Base-by-base conservation (phyloP, 2,888 invertebrate species). In the Nasonia oneida region DNA sequence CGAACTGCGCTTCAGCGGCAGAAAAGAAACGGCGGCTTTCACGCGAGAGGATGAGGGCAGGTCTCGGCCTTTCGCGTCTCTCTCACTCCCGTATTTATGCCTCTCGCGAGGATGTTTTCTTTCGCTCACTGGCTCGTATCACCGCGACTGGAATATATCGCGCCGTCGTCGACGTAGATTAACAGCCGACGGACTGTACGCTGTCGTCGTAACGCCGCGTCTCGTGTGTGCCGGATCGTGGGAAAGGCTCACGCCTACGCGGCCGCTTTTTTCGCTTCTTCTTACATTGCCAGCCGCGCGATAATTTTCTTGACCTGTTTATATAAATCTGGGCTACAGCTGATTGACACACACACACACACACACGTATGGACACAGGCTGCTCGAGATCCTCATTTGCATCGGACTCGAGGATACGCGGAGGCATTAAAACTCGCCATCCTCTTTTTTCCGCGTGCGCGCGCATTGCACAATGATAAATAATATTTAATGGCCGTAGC, bases 201-300 rank as follows among this genome's bases (percentile, higher is more conserved):
- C 1, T 1, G 29, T 6, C 42, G 42, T 42, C 42, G 42, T 47
- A 47, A 47, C 47, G 47, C 47, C 10, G 47, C 47, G 42, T 29
- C 29, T 29, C 29, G 29, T 29, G 29, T 47, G 73, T 12, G 47
- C 67, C 23, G 57, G 88, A 89, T 89, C 89, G 89, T 89, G 89
- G 89, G 89, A 89, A 89, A 83, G 88, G 88, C 82, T 88, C 88
- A 88, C 88, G 89, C 89, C 75, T 80, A 14, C 50, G 76, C 64
- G 33, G 23, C 14, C 37, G 37, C 18, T n/a, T 71, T 71, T 42
- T 50, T 33, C 42, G 33, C 53, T n/a, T 74, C 42, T 50, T 39
- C 53, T 39, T 12, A 33, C 39, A 57, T 39, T 18, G 6, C 53
- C 53, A 53, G 18, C 64, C 39, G 33, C 70, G 14, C 70, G 14